Evolutionary conservation across 2,797 vertebrate species (phyloP), one percentile per base, ranked within the genome.

Genomic region (Macrochelys suwanniensis): DNA sequence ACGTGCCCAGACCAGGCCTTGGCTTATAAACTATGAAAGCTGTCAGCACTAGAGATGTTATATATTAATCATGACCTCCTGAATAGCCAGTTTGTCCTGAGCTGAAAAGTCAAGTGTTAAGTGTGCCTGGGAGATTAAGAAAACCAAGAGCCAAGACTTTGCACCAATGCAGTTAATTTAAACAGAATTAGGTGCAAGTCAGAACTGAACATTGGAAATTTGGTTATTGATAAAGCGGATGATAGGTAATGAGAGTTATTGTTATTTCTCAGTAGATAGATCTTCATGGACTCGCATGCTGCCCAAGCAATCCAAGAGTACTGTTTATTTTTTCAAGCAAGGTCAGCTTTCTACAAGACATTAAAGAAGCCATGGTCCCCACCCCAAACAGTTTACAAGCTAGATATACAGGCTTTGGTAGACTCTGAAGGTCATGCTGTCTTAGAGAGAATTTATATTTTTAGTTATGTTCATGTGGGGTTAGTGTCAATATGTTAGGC

Each of bases 141-240:
- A 88, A 88, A 45, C 25, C 45, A 51, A 37, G 80, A 80, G 33
- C 16, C 5, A 28, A 54, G 53, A 59, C 54, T 80, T 76, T 51
- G 61, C 31, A 37, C 26, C 50, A 65, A 68, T 76, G 28, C 49
- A 59, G 45, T 68, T 83, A 68, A 79, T 77, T n/a, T 80, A 42
- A 61, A 54, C 8, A 26, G 53, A 37, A 47, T 87, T 91, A 84
- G 53, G 54, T 77, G 82, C 80, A 54, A 65, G n/a, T 80, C 81
- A 80, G 76, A 88, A 59, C 80, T 76, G 59, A 84, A 61, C 80
- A 84, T 81, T 92, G 37, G 80, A 87, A 88, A 59, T 76, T 59
- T 84, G 80, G 78, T 61, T 59, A 74, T 42, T 28, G 76, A 80
- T 88, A 79, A 84, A 92, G 80, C 33, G 3, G 74, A 45, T 74